phyloP scores from a whole-genome alignment of 2,888 invertebrate genomes.

The Euclidia mi region DNA sequence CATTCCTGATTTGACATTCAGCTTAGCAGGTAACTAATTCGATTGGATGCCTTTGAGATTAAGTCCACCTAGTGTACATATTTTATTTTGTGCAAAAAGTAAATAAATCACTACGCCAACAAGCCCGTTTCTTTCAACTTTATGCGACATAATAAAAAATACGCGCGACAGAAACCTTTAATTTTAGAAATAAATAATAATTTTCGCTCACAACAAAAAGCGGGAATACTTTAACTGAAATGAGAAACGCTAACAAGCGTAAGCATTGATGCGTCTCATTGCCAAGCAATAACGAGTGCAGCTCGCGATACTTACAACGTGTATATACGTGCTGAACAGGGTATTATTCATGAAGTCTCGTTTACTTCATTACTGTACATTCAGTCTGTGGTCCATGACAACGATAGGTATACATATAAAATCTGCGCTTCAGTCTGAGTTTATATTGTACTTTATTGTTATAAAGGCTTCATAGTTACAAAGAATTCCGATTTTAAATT shows the following conservation, averaged over 20 bases:
- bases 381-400: background rate
- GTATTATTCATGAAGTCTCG: conserved; percentile 6
- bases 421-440: background rate
- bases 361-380: conserved; percentile 13
- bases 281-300: conserved; percentile 6
- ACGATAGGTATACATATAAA: background rate
- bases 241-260: conserved; percentile 10
- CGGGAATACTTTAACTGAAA: background rate
- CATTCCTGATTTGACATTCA: too few species aligned
- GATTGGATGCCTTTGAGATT: too few species aligned
- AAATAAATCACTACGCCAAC: too few species aligned
- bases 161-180: too few species aligned
- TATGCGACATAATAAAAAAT: too few species aligned
- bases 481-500: too few species aligned
- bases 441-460: background rate
- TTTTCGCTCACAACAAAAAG: background rate
- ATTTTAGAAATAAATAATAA: too few species aligned
- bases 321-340: background rate
- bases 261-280: conserved; percentile 6
- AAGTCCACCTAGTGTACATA: too few species aligned
- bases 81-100: too few species aligned
- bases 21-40: too few species aligned
- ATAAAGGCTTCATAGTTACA: too few species aligned
- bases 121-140: too few species aligned
- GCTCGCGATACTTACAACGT: background rate